Evolutionary conservation across 2,797 vertebrate genomes (phyloP), one percentile per base, ranked within the genome.

Genomic region (Pitangus sulphuratus): DNA sequence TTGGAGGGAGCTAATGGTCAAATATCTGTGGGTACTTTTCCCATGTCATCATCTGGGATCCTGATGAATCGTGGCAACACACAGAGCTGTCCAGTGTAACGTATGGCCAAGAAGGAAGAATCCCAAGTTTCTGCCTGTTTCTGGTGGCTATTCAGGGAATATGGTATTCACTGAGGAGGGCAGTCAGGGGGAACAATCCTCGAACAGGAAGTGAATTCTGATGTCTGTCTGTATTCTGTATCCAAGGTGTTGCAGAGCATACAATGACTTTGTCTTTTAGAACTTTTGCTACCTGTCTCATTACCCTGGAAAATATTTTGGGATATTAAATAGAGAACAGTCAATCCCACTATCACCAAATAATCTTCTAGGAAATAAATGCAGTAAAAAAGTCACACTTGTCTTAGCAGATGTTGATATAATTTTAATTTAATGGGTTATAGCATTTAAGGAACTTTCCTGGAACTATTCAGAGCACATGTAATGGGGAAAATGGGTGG

Each of bases 381-480:
- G 28, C 2, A 28, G 64, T 79, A n/a, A 50, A 78, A 81, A 68
- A 71, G 5, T 78, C 65, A 50, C 33, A 64, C 31, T 78, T 75
- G 17, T 87, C 8, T 33, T 89, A 88, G 57, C 54, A 77, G 47
- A 56, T 84, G 33, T 54, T 48, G 76, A 85, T 76, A 50, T 11
- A 79, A 94, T 91, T 44, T 83, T 35, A 53, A 8, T 93, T 97
- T 95, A 87, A 93, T 30, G 87, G 44, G 68, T 93, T 94, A 85
- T 64, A 93, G 72, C n/a, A 66, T 82, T 83, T 95, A 50, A 90
- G 65, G 30, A 47, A 56, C 83, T 93, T 62, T 83, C 58, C 72
- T 81, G 39, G 48, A 77, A 51, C 45, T 45, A 19, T 35, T 81
- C 39, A 47, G 61, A 42, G 31, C 87, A 57, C 18, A 82, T 21